Evolutionary conservation across 2,113 vertebrate genomes (phyloP).

Genomic region (Dipodomys merriami): DNA sequence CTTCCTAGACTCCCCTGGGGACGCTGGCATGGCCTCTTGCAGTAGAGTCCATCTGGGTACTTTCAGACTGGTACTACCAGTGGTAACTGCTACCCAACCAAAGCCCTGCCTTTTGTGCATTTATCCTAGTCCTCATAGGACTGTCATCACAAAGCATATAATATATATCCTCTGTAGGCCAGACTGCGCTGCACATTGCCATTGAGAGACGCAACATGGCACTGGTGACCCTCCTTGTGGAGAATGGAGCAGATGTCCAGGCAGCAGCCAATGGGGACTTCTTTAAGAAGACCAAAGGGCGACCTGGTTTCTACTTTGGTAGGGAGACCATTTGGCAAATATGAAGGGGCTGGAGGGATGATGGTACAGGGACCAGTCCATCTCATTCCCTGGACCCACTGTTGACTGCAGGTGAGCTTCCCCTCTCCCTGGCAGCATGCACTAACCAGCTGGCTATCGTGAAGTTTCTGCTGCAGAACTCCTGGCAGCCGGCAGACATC

Average conservation of each 20-base stretch:
- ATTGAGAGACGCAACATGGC: constrained; percentile 94
- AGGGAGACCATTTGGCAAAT: constrained; percentile 71
- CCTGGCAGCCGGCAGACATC: constrained; percentile 86
- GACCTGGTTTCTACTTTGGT: constrained; percentile 96
- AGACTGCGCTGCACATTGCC: constrained; percentile 96
- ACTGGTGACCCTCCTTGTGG: constrained; percentile 92
- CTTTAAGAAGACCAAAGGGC: constrained; percentile 92
- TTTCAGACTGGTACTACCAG: not conserved
- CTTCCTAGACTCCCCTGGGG: not conserved
- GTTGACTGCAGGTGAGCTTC: constrained; percentile 91
- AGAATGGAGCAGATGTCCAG: constrained; percentile 94
- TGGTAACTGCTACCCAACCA: not conserved
- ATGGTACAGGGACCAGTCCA: not conserved
- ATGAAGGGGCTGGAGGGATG: not conserved
- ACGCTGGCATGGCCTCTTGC: not conserved
- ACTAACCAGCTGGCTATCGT: constrained; percentile 96
- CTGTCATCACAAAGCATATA: not conserved
- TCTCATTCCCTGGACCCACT: not conserved
- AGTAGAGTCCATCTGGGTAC: too few species aligned
- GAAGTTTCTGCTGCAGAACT: constrained; percentile 93
- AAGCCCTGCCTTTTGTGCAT: not conserved
- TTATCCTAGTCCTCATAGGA: not conserved
- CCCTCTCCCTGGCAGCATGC: constrained; percentile 95
- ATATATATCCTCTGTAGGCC: constrained; percentile 85
- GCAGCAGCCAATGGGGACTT: constrained; percentile 94